These are phyloP conservation scores for Remorina albescens DNA, from an alignment of 2,797 vertebrate genomes.

Conservation along the genomic window DNA sequence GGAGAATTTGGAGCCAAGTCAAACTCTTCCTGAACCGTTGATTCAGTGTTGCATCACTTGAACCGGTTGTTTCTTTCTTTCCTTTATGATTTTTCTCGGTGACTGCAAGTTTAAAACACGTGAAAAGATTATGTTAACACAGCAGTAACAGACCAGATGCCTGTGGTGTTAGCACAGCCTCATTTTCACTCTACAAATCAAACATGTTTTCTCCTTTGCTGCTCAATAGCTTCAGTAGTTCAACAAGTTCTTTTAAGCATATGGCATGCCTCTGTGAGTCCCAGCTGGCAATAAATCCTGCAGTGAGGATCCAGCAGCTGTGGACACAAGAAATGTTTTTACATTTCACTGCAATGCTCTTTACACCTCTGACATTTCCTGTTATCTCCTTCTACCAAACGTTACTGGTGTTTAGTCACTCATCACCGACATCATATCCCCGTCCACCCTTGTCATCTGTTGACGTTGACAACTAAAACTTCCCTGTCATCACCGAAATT, in stretches of 20 bases:
- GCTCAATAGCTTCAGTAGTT: conserved; percentile 22
- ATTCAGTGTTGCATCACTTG: too few species aligned
- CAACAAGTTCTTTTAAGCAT: conserved; percentile 45
- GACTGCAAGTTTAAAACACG: background rate
- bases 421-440: conserved; percentile 18
- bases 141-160: conserved; percentile 7
- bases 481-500: conserved; percentile 21
- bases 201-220: conserved; percentile 43
- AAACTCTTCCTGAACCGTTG: too few species aligned
- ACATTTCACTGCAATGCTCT: background rate
- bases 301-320: conserved; percentile 28
- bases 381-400: background rate
- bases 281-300: conserved; percentile 39
- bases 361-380: conserved; percentile 13
- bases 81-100: background rate
- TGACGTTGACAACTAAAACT: conserved; percentile 29
- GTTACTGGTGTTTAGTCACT: conserved; percentile 32
- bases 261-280: conserved; percentile 35
- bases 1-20: too few species aligned
- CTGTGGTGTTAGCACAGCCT: conserved; percentile 20
- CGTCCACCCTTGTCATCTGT: conserved; percentile 17
- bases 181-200: conserved; percentile 17
- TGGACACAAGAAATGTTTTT: conserved; percentile 24
- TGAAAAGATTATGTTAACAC: conserved; percentile 2
- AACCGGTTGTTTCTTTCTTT: too few species aligned